Conservation (phyloP, 2,113 vertebrate species). For the Dasyprocta punctata region DNA sequence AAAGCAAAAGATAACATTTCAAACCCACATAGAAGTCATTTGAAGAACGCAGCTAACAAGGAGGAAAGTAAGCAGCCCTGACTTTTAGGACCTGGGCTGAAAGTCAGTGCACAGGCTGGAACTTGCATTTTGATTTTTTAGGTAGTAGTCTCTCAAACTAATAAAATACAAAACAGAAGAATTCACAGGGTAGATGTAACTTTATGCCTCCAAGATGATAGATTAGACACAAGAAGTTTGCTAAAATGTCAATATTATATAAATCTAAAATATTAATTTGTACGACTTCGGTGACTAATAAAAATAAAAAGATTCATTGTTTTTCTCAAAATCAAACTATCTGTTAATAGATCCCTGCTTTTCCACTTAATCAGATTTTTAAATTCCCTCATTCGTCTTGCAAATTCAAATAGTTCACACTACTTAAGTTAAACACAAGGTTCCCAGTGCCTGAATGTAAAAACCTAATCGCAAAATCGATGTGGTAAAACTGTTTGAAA, state of each 20-base stretch:
- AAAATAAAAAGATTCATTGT: background rate
- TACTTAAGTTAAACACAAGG: background rate
- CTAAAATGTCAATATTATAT: slow-evolving; percentile 21
- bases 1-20: slow-evolving; percentile 68
- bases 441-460: background rate
- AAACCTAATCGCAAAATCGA: background rate
- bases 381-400: background rate
- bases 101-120: background rate
- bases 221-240: background rate
- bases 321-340: background rate
- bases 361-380: background rate
- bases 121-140: slow-evolving; percentile 19
- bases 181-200: background rate
- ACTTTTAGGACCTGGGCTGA: background rate
- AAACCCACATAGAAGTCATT: slow-evolving; percentile 19
- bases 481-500: background rate
- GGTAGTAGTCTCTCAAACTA: background rate
- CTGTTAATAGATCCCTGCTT: background rate
- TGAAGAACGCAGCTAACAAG: slow-evolving; percentile 22
- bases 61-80: background rate
- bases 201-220: slow-evolving; percentile 14
- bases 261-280: background rate
- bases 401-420: background rate
- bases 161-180: background rate
- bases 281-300: background rate